Evolutionary conservation across 2,888 invertebrate species (phyloP).

Genomic region (Venusia cambrica): DNA sequence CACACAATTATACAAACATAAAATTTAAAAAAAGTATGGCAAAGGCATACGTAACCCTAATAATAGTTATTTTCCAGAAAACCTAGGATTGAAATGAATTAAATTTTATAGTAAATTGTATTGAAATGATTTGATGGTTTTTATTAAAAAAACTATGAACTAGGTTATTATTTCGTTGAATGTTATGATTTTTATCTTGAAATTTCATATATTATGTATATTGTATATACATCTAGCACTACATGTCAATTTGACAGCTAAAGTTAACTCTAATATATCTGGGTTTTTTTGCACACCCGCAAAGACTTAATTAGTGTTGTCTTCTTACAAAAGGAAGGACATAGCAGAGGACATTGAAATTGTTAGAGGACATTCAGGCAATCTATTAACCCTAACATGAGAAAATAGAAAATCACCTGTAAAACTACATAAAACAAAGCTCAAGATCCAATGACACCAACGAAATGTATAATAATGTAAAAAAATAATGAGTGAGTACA

Average conservation of each 20-base stretch:
- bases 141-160: no score
- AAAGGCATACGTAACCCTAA: no score
- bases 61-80: no score
- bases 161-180: no score
- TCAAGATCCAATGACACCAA: conserved; percentile 36
- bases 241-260: conserved; percentile 21
- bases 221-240: no score
- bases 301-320: conserved; percentile 27
- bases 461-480: conserved; percentile 22
- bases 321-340: conserved; percentile 26
- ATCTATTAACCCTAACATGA: conserved; percentile 14
- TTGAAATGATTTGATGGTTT: no score
- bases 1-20: no score
- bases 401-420: conserved; percentile 28
- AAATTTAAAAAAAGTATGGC: no score
- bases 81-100: no score
- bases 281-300: conserved; percentile 29
- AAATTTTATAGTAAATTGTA: no score
- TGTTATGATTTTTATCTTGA: no score
- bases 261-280: conserved; percentile 14
- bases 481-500: conserved; percentile 22
- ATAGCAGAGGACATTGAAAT: conserved; percentile 21
- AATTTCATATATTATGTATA: no score
- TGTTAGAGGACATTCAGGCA: conserved; percentile 20
- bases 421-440: conserved; percentile 27